These are phyloP conservation scores for Origma solitaria DNA, from an alignment of 2,113 vertebrate species.

Conservation along the genomic window DNA sequence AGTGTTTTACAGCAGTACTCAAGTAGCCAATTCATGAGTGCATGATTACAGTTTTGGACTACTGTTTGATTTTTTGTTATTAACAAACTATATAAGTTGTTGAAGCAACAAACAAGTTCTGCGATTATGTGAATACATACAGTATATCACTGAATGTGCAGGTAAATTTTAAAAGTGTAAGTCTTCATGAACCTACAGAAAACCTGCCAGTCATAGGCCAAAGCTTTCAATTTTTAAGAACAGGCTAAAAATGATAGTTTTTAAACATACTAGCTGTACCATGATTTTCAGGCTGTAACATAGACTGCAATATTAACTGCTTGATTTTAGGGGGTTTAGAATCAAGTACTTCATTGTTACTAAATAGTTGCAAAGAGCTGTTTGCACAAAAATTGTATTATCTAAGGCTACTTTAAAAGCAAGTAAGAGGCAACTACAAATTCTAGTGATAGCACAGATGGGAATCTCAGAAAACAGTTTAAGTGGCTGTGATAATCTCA, in stretches of 20 bases:
- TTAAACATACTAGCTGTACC: neutral
- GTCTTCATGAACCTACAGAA: neutral
- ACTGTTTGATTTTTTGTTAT: neutral
- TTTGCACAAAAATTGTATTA: neutral
- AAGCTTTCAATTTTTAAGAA: neutral
- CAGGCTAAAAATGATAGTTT: neutral
- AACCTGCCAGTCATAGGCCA: neutral
- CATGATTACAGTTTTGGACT: neutral
- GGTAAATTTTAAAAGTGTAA: neutral
- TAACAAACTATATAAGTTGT: neutral
- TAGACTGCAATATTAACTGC: neutral
- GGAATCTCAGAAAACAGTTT: neutral
- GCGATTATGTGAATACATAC: neutral
- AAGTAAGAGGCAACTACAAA: neutral
- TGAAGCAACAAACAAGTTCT: neutral
- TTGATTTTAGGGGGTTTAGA: neutral
- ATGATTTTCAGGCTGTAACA: neutral
- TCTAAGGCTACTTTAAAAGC: neutral
- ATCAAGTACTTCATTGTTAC: neutral
- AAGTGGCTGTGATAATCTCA: neutral
- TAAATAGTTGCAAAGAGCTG: neutral
- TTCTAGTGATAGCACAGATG: neutral
- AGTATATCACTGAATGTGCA: rapidly evolving
- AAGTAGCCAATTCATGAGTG: neutral
- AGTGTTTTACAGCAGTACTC: neutral